Base-by-base conservation (phyloP, 2,113 vertebrate genomes). In the Hirundichthys speculiger region DNA sequence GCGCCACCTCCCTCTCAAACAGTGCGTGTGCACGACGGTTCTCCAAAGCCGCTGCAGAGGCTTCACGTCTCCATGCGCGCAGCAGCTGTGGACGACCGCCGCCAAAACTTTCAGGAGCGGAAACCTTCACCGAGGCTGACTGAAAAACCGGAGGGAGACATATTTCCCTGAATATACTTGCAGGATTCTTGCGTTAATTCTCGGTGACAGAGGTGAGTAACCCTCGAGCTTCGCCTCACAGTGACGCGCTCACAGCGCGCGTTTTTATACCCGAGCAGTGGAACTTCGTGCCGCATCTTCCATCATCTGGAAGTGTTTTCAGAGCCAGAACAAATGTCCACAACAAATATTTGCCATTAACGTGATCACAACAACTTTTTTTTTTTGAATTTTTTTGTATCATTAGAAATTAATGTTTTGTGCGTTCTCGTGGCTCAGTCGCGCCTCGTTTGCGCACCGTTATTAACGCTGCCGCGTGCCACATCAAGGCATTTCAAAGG, bases 71-170 rank as follows among this genome's bases (percentile, higher is more conserved):
- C 65, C 80, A 3, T 42, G 57, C 77, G 74, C 77, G 34, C 80
- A 80, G 69, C 82, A 80, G 70, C 30, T 34, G 2, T 10, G 2
- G 30, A 4, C 30, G 24, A 16, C 14, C 83, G 7, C 80, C 69
- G 59, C 14, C 72, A 83, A 45, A 90, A 89, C 78, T 90, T 90
- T 84, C 64, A 72, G 20, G 72, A 53, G 82, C 78, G 43, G 53
- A 10, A 73, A 49, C 58, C 80, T 65, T 42, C 46, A 21, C 3
- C 42, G 14, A 53, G 45, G 48, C 40, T 52, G 30, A 51, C 48
- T 46, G 8, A 21, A 58, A 16, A n/a, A 11, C 39, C 5, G 20
- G 16, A 9, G 40, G 20, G 38, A 54, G 22, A 15, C 22, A n/a
- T 16, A 21, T 38, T 61, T 13, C 2, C 13, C 21, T 12, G 10